Base-by-base conservation (phyloP, 1,140 invertebrate species). In the Parasteatoda tepidariorum region DNA sequence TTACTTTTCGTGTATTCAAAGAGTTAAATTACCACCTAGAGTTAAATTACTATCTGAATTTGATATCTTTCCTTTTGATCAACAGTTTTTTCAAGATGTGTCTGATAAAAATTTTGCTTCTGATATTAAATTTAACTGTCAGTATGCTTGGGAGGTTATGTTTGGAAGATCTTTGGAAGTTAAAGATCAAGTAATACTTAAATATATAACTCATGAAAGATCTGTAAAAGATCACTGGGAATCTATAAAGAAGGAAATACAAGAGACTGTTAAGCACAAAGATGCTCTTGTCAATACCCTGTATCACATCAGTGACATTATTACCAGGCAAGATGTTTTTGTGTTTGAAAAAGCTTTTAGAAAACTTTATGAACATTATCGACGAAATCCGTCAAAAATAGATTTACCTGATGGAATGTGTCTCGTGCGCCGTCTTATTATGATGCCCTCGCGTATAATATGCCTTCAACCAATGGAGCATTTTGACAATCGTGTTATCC, bases 401-500 rank as follows among this genome's bases (percentile, higher is more conserved):
- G 81, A 83, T 9, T n/a, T 71, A 18, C 81, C 81, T 54, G 70
- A 73, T 22, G 81, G 81, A 64, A 83, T 83, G 81, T 83, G 81
- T 34, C 57, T 83, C 9, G 64, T 83, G 31, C 81, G 81, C 7
- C 81, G 81, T 26, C 15, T 74, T 15, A 83, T 83, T 11, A 73
- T 85, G 4, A 84, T 61, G 18, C 84, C 84, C 9, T 85, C 84
- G 0, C 26, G 82, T 7, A 30, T 71, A 0, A 78, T 85, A 55
- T 76, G 55, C 48, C 24, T 82, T 2, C 82, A 68, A 48, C 81
- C 84, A 4, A 48, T 70, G 6, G 84, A 85, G 28, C 79, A 85
- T 61, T 82, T 82, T 75, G 84, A 85, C 15, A 85, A 85, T 54
- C 70, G 84, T 13, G 74, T 85, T 31, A 73, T 85, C 15, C 26